Evolutionary conservation across 2,797 vertebrate species (phyloP), one percentile per base, ranked within the genome.

Genomic region (Morus bassanus): DNA sequence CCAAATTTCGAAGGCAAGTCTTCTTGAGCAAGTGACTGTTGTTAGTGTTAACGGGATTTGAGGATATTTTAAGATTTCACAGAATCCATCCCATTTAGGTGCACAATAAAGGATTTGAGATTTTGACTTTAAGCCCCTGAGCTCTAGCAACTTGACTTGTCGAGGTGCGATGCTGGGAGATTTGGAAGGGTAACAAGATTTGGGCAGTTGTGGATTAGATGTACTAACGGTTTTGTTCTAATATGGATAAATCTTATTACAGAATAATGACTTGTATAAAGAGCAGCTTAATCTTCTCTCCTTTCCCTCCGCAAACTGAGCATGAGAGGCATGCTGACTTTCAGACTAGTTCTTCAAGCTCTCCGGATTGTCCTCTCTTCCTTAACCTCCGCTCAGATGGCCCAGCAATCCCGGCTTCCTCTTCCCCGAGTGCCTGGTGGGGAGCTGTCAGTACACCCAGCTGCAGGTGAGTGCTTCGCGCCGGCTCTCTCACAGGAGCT

Each of bases 361-460:
- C 53, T 91, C 41, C 3, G 6, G 37, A 33, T 87, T 50, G 18
- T 73, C 28, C 28, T 56, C 18, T 37, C 10, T 90, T 98, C 97
- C 98, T 98, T 98, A 98, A 96, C 95, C 35, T 85, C 15, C 4
- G 13, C 83, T 90, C 97, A 99, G 99, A 45, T 99, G 99, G 99
- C 99, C 99, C 89, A 99, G 98, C 96, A 99, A 99, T 95, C 98
- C 99, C 6, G 97, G 98, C 43, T 99, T 99, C 95, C 98, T 99
- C 77, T 99, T 99, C 93, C 98, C 99, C 0, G 99, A 99, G 97
- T 99, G 99, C 97, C 98, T 99, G 96, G 99, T 99, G 99, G 98
- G 98, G 41, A 99, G 98, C 97, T 99, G 99, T 93, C 99, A 99
- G 98, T 99, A 99, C 95, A 98, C 98, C 33, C 99, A 99, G 88